Evolutionary conservation across 2,888 invertebrate genomes (phyloP).

Genomic region (Mythimna ferrago): DNA sequence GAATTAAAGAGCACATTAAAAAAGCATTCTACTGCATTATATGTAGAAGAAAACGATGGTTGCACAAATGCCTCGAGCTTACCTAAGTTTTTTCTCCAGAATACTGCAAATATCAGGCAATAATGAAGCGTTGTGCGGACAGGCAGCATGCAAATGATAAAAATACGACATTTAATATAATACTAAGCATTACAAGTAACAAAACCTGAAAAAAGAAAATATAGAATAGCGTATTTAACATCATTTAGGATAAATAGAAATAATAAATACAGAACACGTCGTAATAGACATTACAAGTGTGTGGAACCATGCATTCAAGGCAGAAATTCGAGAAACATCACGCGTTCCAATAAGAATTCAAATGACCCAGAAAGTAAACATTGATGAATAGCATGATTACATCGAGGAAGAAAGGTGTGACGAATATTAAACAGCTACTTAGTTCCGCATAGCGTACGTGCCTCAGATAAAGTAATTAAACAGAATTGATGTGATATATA

Average conservation of each 20-base stretch:
- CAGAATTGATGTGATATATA: conserved; percentile 49
- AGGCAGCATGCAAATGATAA: conserved; percentile 91
- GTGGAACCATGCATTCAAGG: conserved; percentile 52
- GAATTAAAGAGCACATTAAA: conserved; percentile 42
- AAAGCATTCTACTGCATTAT: conserved; percentile 61
- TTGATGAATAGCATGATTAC: conserved; percentile 58
- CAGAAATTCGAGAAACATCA: conserved; percentile 45
- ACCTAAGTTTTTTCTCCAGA: conserved; percentile 96
- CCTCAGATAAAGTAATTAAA: conserved; percentile 60
- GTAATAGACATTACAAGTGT: conserved; percentile 48
- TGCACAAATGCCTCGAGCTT: conserved; percentile 84
- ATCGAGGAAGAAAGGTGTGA: conserved; percentile 63
- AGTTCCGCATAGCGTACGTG: conserved; percentile 63
- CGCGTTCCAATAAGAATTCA: conserved; percentile 44
- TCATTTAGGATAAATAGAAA: conserved; percentile 23
- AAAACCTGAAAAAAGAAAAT: conserved; percentile 63
- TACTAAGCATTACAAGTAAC: conserved; percentile 73
- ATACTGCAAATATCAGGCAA: conserved; percentile 92
- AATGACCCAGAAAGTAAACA: conserved; percentile 60
- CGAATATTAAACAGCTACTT: conserved; percentile 64
- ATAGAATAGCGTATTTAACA: conserved; percentile 55
- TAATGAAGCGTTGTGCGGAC: conserved; percentile 91
- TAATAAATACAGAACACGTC: conserved; percentile 38
- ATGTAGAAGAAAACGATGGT: conserved; percentile 61
- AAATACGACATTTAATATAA: conserved; percentile 86